Evolutionary conservation across 2,113 vertebrate genomes (phyloP), one percentile per base, ranked within the genome.

Genomic region (Eulemur rufifrons): DNA sequence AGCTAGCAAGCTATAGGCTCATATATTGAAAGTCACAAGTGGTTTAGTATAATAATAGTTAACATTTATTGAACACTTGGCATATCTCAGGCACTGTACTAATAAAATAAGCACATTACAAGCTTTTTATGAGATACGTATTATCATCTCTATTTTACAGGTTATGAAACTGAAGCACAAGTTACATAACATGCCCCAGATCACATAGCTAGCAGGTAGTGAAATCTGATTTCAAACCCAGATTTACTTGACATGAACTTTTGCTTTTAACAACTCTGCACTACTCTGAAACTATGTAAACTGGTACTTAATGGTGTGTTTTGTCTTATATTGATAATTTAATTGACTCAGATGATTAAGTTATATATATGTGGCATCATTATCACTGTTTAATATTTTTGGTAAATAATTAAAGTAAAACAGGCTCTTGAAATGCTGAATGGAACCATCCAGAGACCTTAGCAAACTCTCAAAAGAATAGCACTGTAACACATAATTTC

Each of bases 341-440:
- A 96, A 89, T 69, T 74, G 71, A 52, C 85, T 59, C 13, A 32
- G 29, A 42, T 83, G 63, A 90, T 63, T 96, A 76, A 54, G 8
- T 76, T 95, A 47, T 17, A 56, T 21, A 93, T 66, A n/a, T 52
- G 82, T n/a, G 45, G 89, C 83, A 34, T 87, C 68, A 73, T 86
- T 50, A 73, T 86, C 42, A 21, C 47, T 78, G 61, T 45, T 94
- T 52, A 83, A 59, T 84, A 90, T 86, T 96, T 82, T 86, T 77
- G 47, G 14, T 47, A 78, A 15, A 71, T 93, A 82, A 86, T 25
- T 64, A 92, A 71, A 59, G 88, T 25, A 91, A 96, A 94, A 83
- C 4, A 68, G 77, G 59, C 20, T 52, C 86, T 68, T 96, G 47
- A 94, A 85, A 85, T 74, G 88, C 82, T 85, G 91, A 91, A 74